A percentile compares a stretch with the other conserved stretches of the same genome.
phyloP scores from a whole-genome alignment of 92 coral and sea anemone genomes.

The Siderastrea radians region DNA sequence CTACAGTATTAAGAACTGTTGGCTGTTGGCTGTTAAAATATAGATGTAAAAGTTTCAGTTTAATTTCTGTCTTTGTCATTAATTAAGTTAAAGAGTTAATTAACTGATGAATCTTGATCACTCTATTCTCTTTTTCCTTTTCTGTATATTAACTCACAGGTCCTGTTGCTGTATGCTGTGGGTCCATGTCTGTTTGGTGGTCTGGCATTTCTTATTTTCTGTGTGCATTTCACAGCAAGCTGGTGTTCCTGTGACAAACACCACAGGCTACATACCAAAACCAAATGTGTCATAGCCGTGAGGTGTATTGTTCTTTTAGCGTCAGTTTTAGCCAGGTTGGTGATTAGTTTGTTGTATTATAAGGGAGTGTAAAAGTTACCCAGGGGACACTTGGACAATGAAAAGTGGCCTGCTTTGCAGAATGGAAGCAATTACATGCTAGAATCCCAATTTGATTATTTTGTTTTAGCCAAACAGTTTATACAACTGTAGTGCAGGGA shows the following conservation, averaged over 20 bases:
- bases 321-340: constrained; percentile 71
- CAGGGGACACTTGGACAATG: too few species aligned
- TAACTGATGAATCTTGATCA: too few species aligned
- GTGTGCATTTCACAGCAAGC: constrained; percentile 63
- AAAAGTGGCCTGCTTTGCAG: too few species aligned
- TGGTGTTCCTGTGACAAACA: constrained; percentile 68
- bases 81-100: too few species aligned
- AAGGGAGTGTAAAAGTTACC: not conserved
- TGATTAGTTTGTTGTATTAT: not conserved
- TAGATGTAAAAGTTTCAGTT: too few species aligned
- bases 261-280: constrained; percentile 1
- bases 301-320: constrained; percentile 55
- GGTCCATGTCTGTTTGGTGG: constrained; percentile 73
- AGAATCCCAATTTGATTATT: too few species aligned
- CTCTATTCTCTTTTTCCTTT: not conserved
- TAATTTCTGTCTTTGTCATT: too few species aligned
- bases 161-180: constrained; percentile 62
- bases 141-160: constrained; percentile 51
- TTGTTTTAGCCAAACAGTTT: too few species aligned
- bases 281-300: constrained; percentile 40
- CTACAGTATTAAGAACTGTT: too few species aligned
- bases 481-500: too few species aligned
- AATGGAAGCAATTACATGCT: too few species aligned
- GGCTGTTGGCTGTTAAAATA: too few species aligned
- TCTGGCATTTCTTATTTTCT: constrained; percentile 49